Evolutionary conservation across 2,888 invertebrate species (phyloP).

Genomic region (Siphlonurus alternatus): DNA sequence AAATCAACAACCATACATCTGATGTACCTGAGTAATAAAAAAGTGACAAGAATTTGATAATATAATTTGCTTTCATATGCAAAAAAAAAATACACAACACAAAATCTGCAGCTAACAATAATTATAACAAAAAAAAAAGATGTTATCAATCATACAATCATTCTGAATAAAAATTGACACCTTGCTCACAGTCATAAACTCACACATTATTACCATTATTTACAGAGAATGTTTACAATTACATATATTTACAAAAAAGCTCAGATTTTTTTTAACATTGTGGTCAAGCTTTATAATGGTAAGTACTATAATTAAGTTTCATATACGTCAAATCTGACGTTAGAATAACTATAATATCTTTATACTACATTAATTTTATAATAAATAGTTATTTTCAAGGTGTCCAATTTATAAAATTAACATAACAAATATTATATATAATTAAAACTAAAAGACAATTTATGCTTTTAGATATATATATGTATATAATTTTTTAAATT

Average conservation of each 20-base stretch:
- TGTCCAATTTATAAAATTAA: no score
- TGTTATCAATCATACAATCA: neutral
- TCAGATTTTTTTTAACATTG: no score
- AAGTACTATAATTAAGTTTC: neutral
- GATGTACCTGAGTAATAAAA: neutral
- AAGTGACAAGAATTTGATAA: neutral
- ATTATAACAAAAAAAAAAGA: neutral
- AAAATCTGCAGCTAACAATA: neutral
- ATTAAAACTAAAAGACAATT: no score
- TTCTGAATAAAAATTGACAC: neutral
- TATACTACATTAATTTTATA: neutral
- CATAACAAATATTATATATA: no score
- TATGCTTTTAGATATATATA: neutral
- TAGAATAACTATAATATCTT: neutral
- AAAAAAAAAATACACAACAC: no score
- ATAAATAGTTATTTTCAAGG: neutral
- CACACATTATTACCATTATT: neutral
- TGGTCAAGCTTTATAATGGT: no score
- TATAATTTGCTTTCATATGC: no score
- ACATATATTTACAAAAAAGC: no score
- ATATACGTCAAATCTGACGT: neutral
- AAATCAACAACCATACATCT: neutral
- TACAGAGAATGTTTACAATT: neutral
- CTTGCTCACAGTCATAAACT: neutral
- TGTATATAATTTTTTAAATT: neutral